A percentile compares a stretch with the other conserved stretches of the same genome.
These are phyloP conservation scores for Masnerella sp. DNA, from an alignment of 2,888 invertebrate species.

Conservation along the genomic window DNA sequence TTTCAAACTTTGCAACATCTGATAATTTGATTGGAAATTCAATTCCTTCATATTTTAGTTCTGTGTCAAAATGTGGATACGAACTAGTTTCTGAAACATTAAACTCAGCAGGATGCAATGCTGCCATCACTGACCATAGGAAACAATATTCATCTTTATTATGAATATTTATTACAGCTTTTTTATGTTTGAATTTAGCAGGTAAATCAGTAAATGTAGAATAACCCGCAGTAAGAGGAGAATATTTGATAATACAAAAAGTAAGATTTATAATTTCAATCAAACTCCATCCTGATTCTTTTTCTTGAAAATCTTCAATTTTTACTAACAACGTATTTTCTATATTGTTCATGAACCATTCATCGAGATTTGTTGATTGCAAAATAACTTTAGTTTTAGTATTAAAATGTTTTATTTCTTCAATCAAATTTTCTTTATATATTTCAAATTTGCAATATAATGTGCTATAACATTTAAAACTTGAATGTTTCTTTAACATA, in stretches of 20 bases:
- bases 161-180: slow-evolving; percentile 62
- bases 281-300: slow-evolving; percentile 62
- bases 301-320: slow-evolving; percentile 62
- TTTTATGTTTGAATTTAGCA: slow-evolving; percentile 22
- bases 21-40: slow-evolving; percentile 54
- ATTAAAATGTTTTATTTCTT: slow-evolving; percentile 62
- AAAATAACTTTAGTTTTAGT: slow-evolving; percentile 58
- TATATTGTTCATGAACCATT: slow-evolving; percentile 54
- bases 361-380: slow-evolving; percentile 51
- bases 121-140: slow-evolving; percentile 53
- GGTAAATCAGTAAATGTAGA: slow-evolving; percentile 60
- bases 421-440: not conserved
- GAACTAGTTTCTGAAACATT: slow-evolving; percentile 16
- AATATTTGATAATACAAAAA: slow-evolving; percentile 45
- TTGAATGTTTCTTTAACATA: no score
- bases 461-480: no score
- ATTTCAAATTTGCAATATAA: slow-evolving; percentile 12
- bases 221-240: slow-evolving; percentile 25
- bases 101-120: slow-evolving; percentile 43
- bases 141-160: slow-evolving; percentile 62
- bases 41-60: slow-evolving; percentile 48
- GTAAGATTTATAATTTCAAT: slow-evolving; percentile 46
- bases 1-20: slow-evolving; percentile 58
- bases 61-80: slow-evolving; percentile 45
- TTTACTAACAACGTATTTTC: slow-evolving; percentile 40